Conservation (phyloP, 2,888 invertebrate species). For the Drosophila buzzatii region DNA sequence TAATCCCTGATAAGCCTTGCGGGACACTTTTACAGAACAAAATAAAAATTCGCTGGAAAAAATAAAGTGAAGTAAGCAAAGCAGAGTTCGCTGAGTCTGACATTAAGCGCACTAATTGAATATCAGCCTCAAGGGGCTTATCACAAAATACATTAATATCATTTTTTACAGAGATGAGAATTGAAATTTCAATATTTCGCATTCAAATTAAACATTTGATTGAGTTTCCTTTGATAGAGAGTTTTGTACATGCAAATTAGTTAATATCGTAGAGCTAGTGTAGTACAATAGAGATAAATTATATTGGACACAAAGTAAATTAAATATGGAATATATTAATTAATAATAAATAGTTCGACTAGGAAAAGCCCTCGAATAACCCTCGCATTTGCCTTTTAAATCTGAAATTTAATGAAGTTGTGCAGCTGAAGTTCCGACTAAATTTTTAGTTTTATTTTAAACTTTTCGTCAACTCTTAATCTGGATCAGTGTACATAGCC, state of each 20-base stretch:
- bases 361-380: too few species aligned
- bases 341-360: too few species aligned
- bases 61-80: not conserved
- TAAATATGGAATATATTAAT: too few species aligned
- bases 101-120: conserved; percentile 10
- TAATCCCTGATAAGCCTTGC: conserved; percentile 41
- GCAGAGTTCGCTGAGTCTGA: conserved; percentile 8
- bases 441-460: too few species aligned
- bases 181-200: not conserved
- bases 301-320: too few species aligned
- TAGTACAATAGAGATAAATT: too few species aligned
- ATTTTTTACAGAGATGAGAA: not conserved
- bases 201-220: not conserved
- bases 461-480: too few species aligned
- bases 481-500: too few species aligned
- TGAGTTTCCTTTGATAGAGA: not conserved
- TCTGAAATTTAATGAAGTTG: too few species aligned
- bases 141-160: not conserved
- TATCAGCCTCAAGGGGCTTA: not conserved
- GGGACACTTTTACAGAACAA: conserved; percentile 23
- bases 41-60: not conserved
- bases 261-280: not conserved
- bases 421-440: too few species aligned
- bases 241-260: too few species aligned
- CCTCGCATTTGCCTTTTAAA: too few species aligned